phyloP scores from a whole-genome alignment of 2,797 vertebrate species.

The Amblyopsis hoosieri region DNA sequence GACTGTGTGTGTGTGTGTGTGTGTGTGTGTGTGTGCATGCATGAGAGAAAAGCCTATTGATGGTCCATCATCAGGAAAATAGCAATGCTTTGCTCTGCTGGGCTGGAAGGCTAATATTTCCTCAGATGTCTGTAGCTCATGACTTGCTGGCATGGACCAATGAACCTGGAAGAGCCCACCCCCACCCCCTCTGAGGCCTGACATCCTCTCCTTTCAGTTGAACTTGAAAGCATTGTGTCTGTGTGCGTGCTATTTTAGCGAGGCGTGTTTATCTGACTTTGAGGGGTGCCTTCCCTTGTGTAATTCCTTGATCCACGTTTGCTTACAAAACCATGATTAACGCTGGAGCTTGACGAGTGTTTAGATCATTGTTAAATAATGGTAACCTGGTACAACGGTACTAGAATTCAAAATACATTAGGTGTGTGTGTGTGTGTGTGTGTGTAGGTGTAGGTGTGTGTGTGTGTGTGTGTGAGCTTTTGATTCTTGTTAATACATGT shows the following conservation, averaged over 20 bases:
- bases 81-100: slow-evolving; percentile 15
- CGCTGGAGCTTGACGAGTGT: background rate
- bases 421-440: background rate
- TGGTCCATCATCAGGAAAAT: background rate
- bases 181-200: slow-evolving; percentile 3
- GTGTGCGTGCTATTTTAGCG: background rate
- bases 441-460: background rate
- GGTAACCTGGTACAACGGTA: no score
- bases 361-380: no score
- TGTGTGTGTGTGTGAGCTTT: no score
- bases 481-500: background rate
- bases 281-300: background rate
- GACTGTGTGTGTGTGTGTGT: background rate
- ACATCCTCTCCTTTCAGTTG: slow-evolving; percentile 24
- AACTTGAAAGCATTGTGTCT: background rate
- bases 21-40: background rate
- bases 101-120: slow-evolving; percentile 11
- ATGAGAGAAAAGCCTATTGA: no score
- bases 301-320: slow-evolving; percentile 1
- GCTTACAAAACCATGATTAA: slow-evolving; percentile 22
- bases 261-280: no score
- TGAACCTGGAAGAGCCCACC: slow-evolving; percentile 14
- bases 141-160: slow-evolving; percentile 1
- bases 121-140: slow-evolving; percentile 23
- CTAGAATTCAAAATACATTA: no score